phyloP scores from a whole-genome alignment of 2,797 vertebrate species.

The Schizothorax lantsangensis region DNA sequence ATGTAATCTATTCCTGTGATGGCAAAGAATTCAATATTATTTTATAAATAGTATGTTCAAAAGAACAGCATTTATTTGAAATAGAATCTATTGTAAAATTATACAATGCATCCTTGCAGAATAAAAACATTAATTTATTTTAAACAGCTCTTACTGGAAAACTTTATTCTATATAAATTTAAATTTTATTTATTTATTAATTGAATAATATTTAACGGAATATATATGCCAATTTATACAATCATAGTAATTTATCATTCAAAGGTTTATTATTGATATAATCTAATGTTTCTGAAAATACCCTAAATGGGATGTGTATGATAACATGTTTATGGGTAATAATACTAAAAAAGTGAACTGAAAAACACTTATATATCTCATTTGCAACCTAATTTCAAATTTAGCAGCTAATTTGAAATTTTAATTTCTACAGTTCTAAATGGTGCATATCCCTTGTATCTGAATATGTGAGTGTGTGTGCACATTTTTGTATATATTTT shows the following conservation, averaged over 20 bases:
- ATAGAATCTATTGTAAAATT: too few relatives aligned
- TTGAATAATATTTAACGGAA: neutral
- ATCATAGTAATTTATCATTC: neutral
- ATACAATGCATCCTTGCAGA: neutral
- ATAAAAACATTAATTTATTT: too few relatives aligned
- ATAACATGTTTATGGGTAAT: neutral
- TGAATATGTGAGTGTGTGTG: neutral
- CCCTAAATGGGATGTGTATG: neutral
- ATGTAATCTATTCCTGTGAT: too few relatives aligned
- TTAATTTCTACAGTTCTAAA: neutral
- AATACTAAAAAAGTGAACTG: neutral
- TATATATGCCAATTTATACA: neutral
- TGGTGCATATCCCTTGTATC: neutral
- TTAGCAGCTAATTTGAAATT: neutral
- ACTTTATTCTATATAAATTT: neutral
- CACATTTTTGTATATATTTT: conserved; percentile 11
- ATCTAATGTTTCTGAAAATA: neutral
- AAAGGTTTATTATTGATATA: neutral
- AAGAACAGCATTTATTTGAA: neutral
- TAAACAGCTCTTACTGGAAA: too few relatives aligned
- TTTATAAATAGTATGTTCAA: neutral
- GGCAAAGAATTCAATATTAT: too few relatives aligned
- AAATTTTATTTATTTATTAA: neutral
- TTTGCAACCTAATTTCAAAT: neutral
- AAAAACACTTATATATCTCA: neutral